A percentile compares a stretch with the other conserved stretches of the same genome.
These are phyloP conservation scores for Chanos chanos DNA, from an alignment of 2,797 vertebrate species.

Conservation along the genomic window DNA sequence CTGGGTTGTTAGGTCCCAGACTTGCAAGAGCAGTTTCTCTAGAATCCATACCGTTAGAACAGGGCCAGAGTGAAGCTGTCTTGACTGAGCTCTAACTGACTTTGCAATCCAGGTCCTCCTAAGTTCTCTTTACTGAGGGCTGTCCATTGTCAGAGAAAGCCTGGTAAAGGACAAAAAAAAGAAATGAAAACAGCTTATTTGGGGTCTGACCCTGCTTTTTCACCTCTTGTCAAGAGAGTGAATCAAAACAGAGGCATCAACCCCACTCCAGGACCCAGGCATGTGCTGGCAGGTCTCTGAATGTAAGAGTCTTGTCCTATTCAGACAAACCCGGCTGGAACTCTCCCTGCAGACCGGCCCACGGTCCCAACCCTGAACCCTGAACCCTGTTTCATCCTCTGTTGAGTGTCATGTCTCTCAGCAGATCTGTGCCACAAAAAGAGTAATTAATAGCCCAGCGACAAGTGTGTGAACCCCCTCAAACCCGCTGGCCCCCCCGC, in stretches of 20 bases:
- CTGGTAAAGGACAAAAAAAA: constrained; percentile 43
- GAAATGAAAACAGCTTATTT: constrained; percentile 70
- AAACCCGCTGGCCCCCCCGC: too few relatives aligned
- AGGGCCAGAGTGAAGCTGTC: constrained; percentile 25
- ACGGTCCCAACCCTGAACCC: too few relatives aligned
- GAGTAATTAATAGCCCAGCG: constrained; percentile 86
- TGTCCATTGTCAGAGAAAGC: constrained; percentile 20
- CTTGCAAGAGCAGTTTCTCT: constrained; percentile 27
- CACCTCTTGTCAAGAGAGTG: constrained; percentile 43
- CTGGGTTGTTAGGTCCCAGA: constrained; percentile 20
- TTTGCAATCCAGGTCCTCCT: constrained; percentile 37
- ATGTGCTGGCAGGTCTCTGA: too few relatives aligned
- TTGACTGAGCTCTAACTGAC: constrained; percentile 10
- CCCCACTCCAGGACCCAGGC: too few relatives aligned
- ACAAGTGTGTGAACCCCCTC: constrained; percentile 59
- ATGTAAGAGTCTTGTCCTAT: too few relatives aligned
- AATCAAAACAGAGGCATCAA: constrained; percentile 58
- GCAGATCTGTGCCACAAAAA: constrained; percentile 85
- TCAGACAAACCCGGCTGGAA: too few relatives aligned
- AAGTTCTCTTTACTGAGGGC: constrained; percentile 33
- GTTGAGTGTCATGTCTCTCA: constrained; percentile 56
- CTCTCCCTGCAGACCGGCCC: too few relatives aligned
- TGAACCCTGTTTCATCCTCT: constrained; percentile 38
- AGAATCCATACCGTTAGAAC: constrained; percentile 12
- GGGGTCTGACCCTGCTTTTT: constrained; percentile 66